Evolutionary conservation across 2,797 vertebrate species (phyloP), one percentile per base, ranked within the genome.

Genomic region (Enteromius unitaeniatus): DNA sequence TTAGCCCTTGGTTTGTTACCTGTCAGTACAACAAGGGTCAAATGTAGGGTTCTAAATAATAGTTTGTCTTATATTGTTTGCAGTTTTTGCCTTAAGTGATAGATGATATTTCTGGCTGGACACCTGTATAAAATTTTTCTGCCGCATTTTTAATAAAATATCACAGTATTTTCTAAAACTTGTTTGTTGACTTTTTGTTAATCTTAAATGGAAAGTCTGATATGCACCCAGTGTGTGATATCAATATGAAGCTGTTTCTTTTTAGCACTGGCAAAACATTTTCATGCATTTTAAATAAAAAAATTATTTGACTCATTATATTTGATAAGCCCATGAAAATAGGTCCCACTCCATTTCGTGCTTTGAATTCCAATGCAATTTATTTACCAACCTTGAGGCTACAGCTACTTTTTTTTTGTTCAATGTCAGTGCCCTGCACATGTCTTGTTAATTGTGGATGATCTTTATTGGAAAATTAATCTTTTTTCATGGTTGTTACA

Each of bases 121-220:
- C 94, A 96, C 96, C 95, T 98, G 96, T 97, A 97, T 96, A 96
- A 96, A 97, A 90, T 95, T 97, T 95, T 98, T 98, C 96, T 97
- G 97, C 97, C 95, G 95, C 96, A 95, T 97, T 98, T 98, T 97
- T 97, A 97, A 97, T 98, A 97, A 99, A 99, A 97, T 95, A 97
- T 97, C 94, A 96, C 95, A 93, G 95, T 98, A 98, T 99, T 99
- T 99, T 99, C 96, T 97, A 99, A 96, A 95, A 93, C 92, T 89
- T 91, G 88, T 3, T 90, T 85, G 3, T 86, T 49, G 15, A 70
- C 10, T 77, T 55, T 40, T 31, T 21, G 60, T 72, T 73, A 28
- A 58, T n/a, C 14, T 45, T 26, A 55, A 81, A 60, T 55, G 19
- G 60, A 72, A n/a, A 47, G 51, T 7, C 7, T 45, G 3, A 47